Evolutionary conservation across 2,888 invertebrate species (phyloP), one percentile per base, ranked within the genome.

Genomic region (Limnephilus rhombicus): DNA sequence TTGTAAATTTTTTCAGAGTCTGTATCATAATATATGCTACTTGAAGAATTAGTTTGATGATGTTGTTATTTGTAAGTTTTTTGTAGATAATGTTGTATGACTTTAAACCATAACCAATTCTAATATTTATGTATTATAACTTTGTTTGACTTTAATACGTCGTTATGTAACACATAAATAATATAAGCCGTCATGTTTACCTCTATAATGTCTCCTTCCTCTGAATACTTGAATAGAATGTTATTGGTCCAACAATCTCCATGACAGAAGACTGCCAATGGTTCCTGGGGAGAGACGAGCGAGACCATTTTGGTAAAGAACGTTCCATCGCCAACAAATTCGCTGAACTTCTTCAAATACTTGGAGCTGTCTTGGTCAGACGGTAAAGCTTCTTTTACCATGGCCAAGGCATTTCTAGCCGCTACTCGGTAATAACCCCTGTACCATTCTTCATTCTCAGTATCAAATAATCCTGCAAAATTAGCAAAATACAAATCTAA

Each of bases 161-260:
- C 12, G 12, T 11, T 24, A 7, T 18, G 1, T 18, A 68, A 0
- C 9, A 24, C 18, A 31, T 82, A 13, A 82, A 12, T 82, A 29
- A n/a, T 11, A 24, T 9, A 12, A 31, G 7, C 0, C 9, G 4
- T 5, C 15, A 13, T 29, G 9, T 9, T 90, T 89, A 93, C 91
- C 88, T 92, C 90, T 91, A 82, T 86, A 82, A 91, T 96, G 91
- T 96, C 95, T 0, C 96, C 96, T 80, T 94, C 94, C 91, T 95
- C 95, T 9, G 96, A 95, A 93, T 97, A 97, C 93, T 96, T 96
- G 94, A 97, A 98, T 37, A 98, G 94, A 94, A 98, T 96, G 94
- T 98, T 98, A 94, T 98, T 98, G 0, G 97, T 97, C 98, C 98
- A 98, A 94, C 97, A 98, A 94, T 98, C 98, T 0, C 98, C 98